These are phyloP conservation scores for Himalopsyche tibetana DNA, from an alignment of 2,888 invertebrate species.

Conservation along the genomic window DNA sequence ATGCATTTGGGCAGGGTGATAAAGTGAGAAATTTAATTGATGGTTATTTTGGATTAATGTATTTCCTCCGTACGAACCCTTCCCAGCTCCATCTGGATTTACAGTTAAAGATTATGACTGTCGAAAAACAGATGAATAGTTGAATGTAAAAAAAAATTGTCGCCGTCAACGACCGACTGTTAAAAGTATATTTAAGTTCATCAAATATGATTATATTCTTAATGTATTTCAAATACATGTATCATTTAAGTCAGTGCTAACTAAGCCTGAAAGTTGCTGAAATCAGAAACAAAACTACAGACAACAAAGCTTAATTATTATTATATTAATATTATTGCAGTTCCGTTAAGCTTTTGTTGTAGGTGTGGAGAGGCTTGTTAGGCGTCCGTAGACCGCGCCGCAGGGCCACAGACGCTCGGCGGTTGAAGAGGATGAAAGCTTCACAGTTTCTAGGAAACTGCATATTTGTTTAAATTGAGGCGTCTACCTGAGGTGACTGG, in stretches of 20 bases:
- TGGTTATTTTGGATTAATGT: constrained; percentile 51
- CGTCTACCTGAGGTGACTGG: background rate
- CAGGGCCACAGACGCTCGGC: constrained; percentile 19
- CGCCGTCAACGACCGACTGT: too few relatives aligned
- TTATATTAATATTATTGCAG: background rate
- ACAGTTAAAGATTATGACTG: background rate
- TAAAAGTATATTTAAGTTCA: too few relatives aligned
- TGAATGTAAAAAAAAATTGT: background rate
- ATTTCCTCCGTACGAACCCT: background rate
- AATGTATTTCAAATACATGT: too few relatives aligned
- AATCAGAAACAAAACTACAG: background rate
- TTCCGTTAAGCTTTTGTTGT: constrained; percentile 35
- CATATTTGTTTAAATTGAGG: background rate
- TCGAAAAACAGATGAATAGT: constrained; percentile 10
- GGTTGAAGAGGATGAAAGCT: background rate
- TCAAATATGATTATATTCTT: too few relatives aligned
- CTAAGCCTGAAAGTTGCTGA: too few relatives aligned
- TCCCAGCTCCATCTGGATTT: constrained; percentile 47
- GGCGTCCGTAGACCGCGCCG: background rate
- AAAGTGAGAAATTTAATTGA: constrained; percentile 57
- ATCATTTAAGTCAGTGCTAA: too few relatives aligned
- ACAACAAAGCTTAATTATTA: constrained; percentile 18
- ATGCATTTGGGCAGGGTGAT: constrained; percentile 56
- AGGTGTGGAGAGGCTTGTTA: constrained; percentile 16
- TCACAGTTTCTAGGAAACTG: background rate